Evolutionary conservation across 2,113 vertebrate genomes (phyloP), one percentile per base, ranked within the genome.

Genomic region (Scytalopus superciliaris): DNA sequence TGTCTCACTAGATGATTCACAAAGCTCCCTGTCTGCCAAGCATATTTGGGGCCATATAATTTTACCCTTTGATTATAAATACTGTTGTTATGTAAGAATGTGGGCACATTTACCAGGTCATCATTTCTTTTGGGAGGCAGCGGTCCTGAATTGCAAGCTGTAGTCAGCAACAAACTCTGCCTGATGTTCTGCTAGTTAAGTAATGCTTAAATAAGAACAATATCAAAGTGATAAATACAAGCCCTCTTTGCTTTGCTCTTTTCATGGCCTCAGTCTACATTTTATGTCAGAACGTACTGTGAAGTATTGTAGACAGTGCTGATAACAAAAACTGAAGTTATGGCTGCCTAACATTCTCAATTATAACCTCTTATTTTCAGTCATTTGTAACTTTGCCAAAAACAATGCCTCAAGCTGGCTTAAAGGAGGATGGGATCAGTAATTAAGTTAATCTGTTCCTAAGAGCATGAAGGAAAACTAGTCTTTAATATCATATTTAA

Each of bases 391-490:
- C 68, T 88, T 93, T 77, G 82, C 87, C 91, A 90, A 91, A 96
- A 96, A 90, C 68, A 95, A 90, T 75, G 94, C 92, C 95, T 95
- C 63, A 14, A 85, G 90, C 78, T 95, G 75, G 33, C 91, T 96
- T 90, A 62, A 59, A 55, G 59, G 63, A 92, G 94, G 89, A 88
- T 52, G 79, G 75, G 39, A 84, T 81, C 72, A 56, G 93, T 93
- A 96, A 95, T 96, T 96, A 97, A 96, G 33, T 62, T 93, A 87
- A 94, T 91, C 89, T 89, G 67, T 44, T 94, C 85, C 87, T 94
- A 50, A 77, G 14, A 97, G 63, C 55, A 91, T 87, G 67, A 83
- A 90, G 87, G 23, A 96, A 96, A 94, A 47, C 73, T 68, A 81
- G 72, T 77, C 42, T 81, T 92, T 67, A 81, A 40, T 60, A 56